phyloP scores from a whole-genome alignment of 2,113 vertebrate genomes.

The Sphyrna mokarran region DNA sequence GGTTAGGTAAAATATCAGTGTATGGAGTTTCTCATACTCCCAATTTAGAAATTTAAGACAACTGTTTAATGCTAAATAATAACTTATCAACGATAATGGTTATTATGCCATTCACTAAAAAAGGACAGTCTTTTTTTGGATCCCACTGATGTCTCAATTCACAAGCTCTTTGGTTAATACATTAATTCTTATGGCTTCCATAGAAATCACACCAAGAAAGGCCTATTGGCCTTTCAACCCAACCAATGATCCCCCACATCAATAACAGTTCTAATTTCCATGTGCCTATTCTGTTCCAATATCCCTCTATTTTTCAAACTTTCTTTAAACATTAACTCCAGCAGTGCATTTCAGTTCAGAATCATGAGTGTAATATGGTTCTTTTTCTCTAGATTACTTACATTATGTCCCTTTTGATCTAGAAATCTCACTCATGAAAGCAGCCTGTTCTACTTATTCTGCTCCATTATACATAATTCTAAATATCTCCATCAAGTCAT shows the following conservation, averaged over 20 bases:
- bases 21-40: conserved; percentile 30
- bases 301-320: background rate
- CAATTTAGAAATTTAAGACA: conserved; percentile 28
- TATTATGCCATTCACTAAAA: conserved; percentile 47
- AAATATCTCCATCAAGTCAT: background rate
- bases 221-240: background rate
- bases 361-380: background rate
- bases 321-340: background rate
- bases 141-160: conserved; percentile 32
- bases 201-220: conserved; percentile 15
- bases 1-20: too few species aligned
- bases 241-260: background rate
- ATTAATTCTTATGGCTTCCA: conserved; percentile 40
- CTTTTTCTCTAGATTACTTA: background rate
- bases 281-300: background rate
- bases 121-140: conserved; percentile 40
- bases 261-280: background rate
- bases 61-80: background rate
- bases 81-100: conserved; percentile 37
- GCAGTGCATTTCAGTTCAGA: too few species aligned
- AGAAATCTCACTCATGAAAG: background rate
- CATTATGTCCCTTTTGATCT: background rate
- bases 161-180: conserved; percentile 38
- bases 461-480: background rate
- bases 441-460: background rate